Base-by-base conservation (phyloP, 2,888 invertebrate genomes). In the Orthosia gothica region DNA sequence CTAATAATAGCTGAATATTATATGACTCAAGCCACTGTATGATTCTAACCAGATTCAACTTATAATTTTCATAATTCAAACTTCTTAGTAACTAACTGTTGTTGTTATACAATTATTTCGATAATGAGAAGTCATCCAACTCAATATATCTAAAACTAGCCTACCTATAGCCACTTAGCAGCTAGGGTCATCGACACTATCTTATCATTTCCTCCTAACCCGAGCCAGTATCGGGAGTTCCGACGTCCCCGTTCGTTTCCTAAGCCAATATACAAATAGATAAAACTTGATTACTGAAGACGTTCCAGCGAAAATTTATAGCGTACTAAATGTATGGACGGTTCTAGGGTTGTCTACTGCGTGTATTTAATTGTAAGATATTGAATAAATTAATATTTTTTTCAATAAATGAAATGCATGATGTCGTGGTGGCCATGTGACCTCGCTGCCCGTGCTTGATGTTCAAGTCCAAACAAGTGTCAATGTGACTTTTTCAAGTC, bases 221-320 rank as follows among this genome's bases (percentile, higher is more conserved):
- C 59, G 61, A 47, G 57, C 69, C 32, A 69, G 62, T 55, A 81
- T 66, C 57, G 26, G 23, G 66, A 76, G 63, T 72, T 85, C 52
- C 55, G 57, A 75, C 64, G 81, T 58, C 20, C 71, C 13, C 47
- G 69, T 72, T 82, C 57, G 69, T 65, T 82, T 70, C 86, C 69
- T 80, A 49, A 82, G 63, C 70, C 76, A 73, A 75, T 76, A 73
- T 69, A 80, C 70, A 83, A 78, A 84, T 80, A 84, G 74, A 87
- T 85, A 74, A 75, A 72, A 72, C 70, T 74, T 74, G 72, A 72
- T 73, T 63, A 57, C 61, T 61, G 32, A 62, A 71, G 71, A 82
- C 74, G 80, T 83, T 80, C 32, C 58, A 61, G 70, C 64, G 62
- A 78, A 67, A 78, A 85, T 85, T 82, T 4, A 85, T 83, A 32